Evolutionary conservation across 1,140 invertebrate genomes (phyloP).

Genomic region (Papilio glaucus): DNA sequence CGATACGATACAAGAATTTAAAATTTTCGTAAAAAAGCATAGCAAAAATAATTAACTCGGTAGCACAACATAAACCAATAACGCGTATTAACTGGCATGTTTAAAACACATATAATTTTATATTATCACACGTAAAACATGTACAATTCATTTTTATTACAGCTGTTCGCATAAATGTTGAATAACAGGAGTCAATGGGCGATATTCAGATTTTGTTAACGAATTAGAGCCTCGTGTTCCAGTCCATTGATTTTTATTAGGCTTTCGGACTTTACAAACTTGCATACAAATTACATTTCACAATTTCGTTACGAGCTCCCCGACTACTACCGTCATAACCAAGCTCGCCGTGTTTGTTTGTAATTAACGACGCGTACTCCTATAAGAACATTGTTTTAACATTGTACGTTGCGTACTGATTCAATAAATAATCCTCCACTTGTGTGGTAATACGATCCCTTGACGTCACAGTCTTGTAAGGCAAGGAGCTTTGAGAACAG

Average conservation of each 20-base stretch:
- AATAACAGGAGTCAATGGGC: constrained; percentile 41
- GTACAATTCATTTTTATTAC: constrained; percentile 7
- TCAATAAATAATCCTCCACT: constrained; percentile 71
- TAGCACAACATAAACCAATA: background rate
- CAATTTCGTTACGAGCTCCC: constrained; percentile 42
- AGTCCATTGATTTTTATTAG: constrained; percentile 56
- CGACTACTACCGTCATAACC: constrained; percentile 51
- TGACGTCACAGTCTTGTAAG: constrained; percentile 60
- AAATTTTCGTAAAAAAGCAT: too few species aligned
- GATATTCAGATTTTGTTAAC: constrained; percentile 43
- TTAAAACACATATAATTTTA: background rate
- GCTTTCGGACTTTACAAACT: constrained; percentile 46
- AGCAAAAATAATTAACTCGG: background rate
- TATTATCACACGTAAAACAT: background rate
- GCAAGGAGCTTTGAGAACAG: constrained; percentile 46
- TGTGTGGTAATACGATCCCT: constrained; percentile 62
- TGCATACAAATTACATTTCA: constrained; percentile 48
- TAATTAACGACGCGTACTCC: constrained; percentile 74
- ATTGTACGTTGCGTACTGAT: constrained; percentile 53
- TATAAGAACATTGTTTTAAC: constrained; percentile 74
- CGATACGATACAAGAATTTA: too few species aligned
- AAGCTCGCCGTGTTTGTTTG: constrained; percentile 67
- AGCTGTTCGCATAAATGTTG: constrained; percentile 33
- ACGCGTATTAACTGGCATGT: background rate
- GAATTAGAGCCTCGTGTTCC: constrained; percentile 49